These are phyloP conservation scores for Balaenoptera acutorostrata DNA, from an alignment of 2,113 vertebrate species.

Conservation along the genomic window DNA sequence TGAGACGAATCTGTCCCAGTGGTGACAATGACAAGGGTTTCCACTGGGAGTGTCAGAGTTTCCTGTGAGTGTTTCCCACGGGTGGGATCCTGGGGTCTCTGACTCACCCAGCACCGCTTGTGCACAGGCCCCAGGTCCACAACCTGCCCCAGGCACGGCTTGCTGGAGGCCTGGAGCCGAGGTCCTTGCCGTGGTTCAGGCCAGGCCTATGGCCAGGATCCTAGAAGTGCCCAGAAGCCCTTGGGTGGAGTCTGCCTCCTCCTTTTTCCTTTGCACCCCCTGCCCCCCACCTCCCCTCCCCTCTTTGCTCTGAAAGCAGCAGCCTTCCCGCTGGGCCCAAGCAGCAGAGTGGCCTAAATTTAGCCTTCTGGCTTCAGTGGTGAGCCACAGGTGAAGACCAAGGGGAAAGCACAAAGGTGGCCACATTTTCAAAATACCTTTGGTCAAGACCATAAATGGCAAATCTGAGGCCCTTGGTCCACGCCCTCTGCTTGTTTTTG, in stretches of 20 bases:
- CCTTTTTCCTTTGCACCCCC: not conserved
- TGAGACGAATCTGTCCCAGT: not conserved
- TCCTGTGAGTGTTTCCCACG: not conserved
- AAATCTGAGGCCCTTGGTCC: not conserved
- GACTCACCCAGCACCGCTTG: not conserved
- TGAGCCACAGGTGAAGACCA: conserved; percentile 36
- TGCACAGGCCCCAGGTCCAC: not conserved
- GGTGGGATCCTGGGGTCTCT: not conserved
- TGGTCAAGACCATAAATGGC: not conserved
- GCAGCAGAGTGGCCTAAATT: conserved; percentile 38
- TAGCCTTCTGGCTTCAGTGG: conserved; percentile 22
- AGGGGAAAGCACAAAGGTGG: not conserved
- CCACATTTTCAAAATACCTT: not conserved
- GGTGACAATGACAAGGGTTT: conserved; percentile 3
- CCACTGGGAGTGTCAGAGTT: not conserved
- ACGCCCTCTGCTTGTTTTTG: not conserved
- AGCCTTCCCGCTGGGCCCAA: not conserved
- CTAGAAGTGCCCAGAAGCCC: not conserved
- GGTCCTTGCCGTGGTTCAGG: not conserved
- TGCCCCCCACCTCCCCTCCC: not conserved
- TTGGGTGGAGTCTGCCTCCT: not conserved
- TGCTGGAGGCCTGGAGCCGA: not conserved
- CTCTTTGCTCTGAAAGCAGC: not conserved
- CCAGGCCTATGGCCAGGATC: not conserved
- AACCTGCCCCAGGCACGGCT: not conserved